Base-by-base conservation (phyloP, 1,140 invertebrate genomes). In the Drosophila melanica region DNA sequence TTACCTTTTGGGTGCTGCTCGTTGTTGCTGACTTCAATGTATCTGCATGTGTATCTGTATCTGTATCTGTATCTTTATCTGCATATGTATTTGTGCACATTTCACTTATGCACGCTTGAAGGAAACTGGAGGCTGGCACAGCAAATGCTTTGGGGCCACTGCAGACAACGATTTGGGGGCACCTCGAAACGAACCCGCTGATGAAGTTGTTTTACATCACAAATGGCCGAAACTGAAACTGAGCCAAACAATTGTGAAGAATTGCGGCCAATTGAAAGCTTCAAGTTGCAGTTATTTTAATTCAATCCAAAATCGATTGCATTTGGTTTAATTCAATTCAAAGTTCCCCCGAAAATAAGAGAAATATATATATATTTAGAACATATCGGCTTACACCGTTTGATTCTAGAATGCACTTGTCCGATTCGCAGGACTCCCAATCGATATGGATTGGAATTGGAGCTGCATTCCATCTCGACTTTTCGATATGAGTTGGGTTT, bases 61-160 rank as follows among this genome's bases (percentile, higher is more conserved):
- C 3, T 37, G 37, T 60, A 47, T 20, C 18, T 39, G 53, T 14
- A 41, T 20, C 12, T 55, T 65, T 75, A 47, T 44, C 63, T 64
- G 79, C 65, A 68, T 54, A 3, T 75, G 70, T 79, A 51, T 64
- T 54, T 69, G 81, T 79, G 80, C 80, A 85, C 81, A 86, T 86
- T 87, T 85, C 81, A 87, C 81, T 86, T 87, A 86, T 87, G 82
- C 82, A 81, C 79, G 79, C 79, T 81, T 75, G 41, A 82, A n/a
- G 35, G 45, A 33, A 72, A 76, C 67, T 42, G 67, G 23, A 50
- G 18, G 54, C 45, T 18, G 50, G 14, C 58, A 27, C 45, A 42
- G 12, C 45, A 44, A 41, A 23, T 45, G 63, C 10, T 39, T 30
- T 33, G 11, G 12, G 48, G 63, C 39, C 12, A 3, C n/a, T 41